These are phyloP conservation scores for Squalus acanthias DNA, from an alignment of 2,797 vertebrate genomes.

Conservation along the genomic window DNA sequence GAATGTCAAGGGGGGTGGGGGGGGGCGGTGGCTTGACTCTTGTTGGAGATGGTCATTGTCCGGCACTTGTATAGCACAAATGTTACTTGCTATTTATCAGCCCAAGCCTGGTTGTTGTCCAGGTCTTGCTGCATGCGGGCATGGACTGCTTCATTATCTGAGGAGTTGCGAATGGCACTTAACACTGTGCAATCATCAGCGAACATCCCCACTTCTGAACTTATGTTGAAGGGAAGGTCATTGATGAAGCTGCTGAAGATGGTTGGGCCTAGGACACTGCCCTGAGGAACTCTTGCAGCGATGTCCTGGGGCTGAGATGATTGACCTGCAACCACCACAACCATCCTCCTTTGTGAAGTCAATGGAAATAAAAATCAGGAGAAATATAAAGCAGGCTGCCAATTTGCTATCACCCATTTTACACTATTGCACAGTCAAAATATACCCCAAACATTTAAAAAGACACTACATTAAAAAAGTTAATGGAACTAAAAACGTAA, in stretches of 20 bases:
- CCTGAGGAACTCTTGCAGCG: neutral
- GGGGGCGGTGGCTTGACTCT: neutral
- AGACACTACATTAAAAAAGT: no score
- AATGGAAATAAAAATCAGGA: neutral
- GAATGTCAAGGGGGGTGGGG: no score
- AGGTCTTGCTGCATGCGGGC: neutral
- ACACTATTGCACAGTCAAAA: no score
- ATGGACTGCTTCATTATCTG: neutral
- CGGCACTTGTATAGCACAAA: neutral
- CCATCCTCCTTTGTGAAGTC: neutral
- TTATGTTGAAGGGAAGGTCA: neutral
- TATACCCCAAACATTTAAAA: no score
- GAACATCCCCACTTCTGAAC: neutral
- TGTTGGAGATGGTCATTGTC: neutral
- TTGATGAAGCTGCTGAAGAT: no score
- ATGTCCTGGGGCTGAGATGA: neutral
- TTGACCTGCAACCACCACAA: neutral
- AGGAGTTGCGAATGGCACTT: neutral
- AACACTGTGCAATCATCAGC: neutral
- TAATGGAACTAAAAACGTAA: no score
- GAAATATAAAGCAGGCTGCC: neutral
- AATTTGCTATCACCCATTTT: no score
- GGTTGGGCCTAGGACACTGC: no score
- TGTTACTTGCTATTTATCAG: neutral
- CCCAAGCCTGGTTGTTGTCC: neutral